Percentiles rank a stretch among this genome's conserved stretches.
These are phyloP conservation scores for Platorchestia sp. DNA, from an alignment of 1,140 invertebrate species.

Conservation along the genomic window DNA sequence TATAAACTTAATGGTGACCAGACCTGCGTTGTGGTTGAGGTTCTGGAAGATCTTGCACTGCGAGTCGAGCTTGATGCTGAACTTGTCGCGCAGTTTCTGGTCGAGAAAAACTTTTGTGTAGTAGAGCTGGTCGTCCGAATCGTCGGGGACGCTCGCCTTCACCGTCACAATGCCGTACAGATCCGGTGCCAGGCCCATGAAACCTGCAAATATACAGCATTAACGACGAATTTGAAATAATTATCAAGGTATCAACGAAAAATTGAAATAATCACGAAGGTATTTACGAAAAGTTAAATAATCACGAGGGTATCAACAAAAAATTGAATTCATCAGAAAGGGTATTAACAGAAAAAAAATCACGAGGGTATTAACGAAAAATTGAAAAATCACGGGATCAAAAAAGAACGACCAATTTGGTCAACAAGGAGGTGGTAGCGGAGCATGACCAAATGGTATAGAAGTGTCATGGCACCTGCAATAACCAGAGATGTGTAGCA, in stretches of 20 bases:
- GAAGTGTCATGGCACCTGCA: no score
- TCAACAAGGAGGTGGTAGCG: no score
- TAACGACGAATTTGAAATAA: conserved; percentile 87
- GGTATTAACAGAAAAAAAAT: no score
- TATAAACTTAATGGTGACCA: neutral
- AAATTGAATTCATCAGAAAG: no score
- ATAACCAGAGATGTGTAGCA: no score
- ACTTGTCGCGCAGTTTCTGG: conserved; percentile 77
- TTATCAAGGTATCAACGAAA: conserved; percentile 79
- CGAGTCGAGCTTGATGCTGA: conserved; percentile 92
- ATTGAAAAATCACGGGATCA: no score
- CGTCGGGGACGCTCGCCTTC: conserved; percentile 76
- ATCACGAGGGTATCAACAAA: no score
- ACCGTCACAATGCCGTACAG: conserved; percentile 69
- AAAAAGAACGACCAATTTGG: no score
- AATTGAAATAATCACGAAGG: conserved; percentile 51
- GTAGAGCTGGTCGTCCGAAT: conserved; percentile 95
- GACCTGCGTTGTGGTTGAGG: conserved; percentile 88
- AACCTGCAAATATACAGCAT: conserved; percentile 90
- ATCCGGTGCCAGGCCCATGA: conserved; percentile 67
- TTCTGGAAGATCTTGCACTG: conserved; percentile 95
- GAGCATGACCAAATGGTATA: no score
- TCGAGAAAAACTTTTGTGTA: conserved; percentile 92
- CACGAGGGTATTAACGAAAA: no score
- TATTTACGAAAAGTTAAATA: no score